Evolutionary conservation across 2,888 invertebrate genomes (phyloP).

Genomic region (Leptopterna dolabrata): DNA sequence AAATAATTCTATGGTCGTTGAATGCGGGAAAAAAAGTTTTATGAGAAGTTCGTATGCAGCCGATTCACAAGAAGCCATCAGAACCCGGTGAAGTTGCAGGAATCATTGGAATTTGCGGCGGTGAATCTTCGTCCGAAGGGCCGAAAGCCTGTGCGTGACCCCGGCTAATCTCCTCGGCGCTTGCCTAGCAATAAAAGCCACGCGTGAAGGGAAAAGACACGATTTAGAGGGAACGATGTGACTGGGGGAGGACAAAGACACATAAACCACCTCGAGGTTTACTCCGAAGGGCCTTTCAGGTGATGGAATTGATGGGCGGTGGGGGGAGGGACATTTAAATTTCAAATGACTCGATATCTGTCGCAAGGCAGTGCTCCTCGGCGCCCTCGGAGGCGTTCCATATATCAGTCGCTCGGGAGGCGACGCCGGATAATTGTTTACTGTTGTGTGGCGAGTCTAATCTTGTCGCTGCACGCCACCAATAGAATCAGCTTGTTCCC

Average conservation of each 20-base stretch:
- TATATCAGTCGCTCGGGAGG: not conserved
- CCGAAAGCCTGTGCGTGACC: not conserved
- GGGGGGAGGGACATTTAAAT: slow-evolving; percentile 19
- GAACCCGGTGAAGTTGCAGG: no score
- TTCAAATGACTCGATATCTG: slow-evolving; percentile 41
- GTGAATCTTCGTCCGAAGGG: not conserved
- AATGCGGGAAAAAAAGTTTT: no score
- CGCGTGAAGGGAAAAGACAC: not conserved
- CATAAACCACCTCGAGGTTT: slow-evolving; percentile 20
- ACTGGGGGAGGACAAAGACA: not conserved
- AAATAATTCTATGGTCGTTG: no score
- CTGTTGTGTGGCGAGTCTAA: slow-evolving; percentile 37
- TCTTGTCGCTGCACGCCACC: slow-evolving; percentile 35
- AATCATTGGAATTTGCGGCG: not conserved
- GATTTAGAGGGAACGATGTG: not conserved
- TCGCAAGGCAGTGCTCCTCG: not conserved
- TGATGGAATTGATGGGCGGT: no score
- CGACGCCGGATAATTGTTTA: slow-evolving; percentile 32
- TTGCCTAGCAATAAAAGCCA: not conserved
- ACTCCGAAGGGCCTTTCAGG: slow-evolving; percentile 6
- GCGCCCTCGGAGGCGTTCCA: not conserved
- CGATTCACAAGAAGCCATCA: no score
- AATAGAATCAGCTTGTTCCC: slow-evolving; percentile 2
- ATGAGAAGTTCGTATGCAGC: no score
- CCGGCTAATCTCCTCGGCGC: not conserved